Evolutionary conservation across 2,113 vertebrate genomes (phyloP).

Genomic region (Synchiropus splendidus): DNA sequence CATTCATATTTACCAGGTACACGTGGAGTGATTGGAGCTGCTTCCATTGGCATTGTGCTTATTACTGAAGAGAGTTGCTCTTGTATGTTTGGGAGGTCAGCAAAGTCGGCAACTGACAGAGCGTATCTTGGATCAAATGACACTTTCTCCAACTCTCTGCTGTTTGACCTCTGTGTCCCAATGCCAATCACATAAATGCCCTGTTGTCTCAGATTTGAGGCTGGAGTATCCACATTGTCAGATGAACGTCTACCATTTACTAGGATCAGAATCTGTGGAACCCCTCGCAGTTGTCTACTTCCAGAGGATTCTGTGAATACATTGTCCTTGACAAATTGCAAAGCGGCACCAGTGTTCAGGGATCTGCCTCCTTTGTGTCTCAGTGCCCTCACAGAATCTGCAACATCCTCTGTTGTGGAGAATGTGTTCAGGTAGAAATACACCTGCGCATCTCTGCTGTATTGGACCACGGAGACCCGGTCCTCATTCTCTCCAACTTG

Average conservation of each 20-base stretch:
- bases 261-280: background rate
- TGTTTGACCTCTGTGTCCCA: background rate
- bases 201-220: slow-evolving; percentile 32
- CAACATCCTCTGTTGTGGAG: slow-evolving; percentile 4
- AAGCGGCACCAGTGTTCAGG: slow-evolving; percentile 66
- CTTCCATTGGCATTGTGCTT: background rate
- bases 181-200: slow-evolving; percentile 13
- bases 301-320: slow-evolving; percentile 39
- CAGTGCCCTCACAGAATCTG: slow-evolving; percentile 4
- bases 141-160: slow-evolving; percentile 23
- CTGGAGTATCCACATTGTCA: slow-evolving; percentile 25
- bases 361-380: slow-evolving; percentile 27
- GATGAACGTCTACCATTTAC: background rate
- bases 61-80: slow-evolving; percentile 7
- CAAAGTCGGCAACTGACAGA: slow-evolving; percentile 48
- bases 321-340: slow-evolving; percentile 54
- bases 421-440: slow-evolving; percentile 40
- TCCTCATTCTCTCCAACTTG: slow-evolving; percentile 31
- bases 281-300: slow-evolving; percentile 33
- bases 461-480: slow-evolving; percentile 38
- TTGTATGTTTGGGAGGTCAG: slow-evolving; percentile 40
- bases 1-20: no score
- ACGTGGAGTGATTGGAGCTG: no score
- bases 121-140: slow-evolving; percentile 14
- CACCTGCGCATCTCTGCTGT: slow-evolving; percentile 33